A percentile compares a stretch with the other conserved stretches of the same genome.
phyloP scores from a whole-genome alignment of 2,797 vertebrate species.

The Graptemys geographica region DNA sequence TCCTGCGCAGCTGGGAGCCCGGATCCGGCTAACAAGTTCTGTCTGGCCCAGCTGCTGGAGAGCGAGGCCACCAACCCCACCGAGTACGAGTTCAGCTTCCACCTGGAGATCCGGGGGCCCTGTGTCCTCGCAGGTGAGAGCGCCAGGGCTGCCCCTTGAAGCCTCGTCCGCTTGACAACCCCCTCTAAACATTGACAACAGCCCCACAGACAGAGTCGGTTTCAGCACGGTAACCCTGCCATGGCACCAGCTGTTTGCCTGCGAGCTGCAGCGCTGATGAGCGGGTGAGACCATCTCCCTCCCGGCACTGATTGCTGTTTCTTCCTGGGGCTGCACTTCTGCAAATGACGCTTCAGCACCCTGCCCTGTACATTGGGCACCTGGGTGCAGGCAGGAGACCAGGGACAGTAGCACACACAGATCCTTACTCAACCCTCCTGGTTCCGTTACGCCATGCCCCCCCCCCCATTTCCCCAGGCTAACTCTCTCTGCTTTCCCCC shows the following conservation, averaged over 20 bases:
- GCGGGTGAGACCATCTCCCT: background rate
- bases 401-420: background rate
- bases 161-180: too few species aligned
- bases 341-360: background rate
- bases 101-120: conserved; percentile 93
- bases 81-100: conserved; percentile 95
- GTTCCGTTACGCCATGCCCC: background rate
- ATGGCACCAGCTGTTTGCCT: background rate
- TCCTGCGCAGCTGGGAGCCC: conserved; percentile 67
- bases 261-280: background rate
- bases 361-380: background rate
- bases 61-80: conserved; percentile 91
- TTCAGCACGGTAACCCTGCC: background rate
- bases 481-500: background rate
- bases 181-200: background rate
- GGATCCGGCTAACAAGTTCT: conserved; percentile 82
- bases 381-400: background rate
- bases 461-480: background rate
- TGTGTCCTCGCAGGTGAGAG: conserved; percentile 92
- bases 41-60: conserved; percentile 87
- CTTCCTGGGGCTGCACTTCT: background rate
- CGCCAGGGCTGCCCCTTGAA: fast-evolving
- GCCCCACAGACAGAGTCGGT: background rate
- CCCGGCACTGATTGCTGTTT: background rate
- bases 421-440: background rate